These are phyloP conservation scores for Antheraea assamensis DNA, from an alignment of 2,888 invertebrate species.

Conservation along the genomic window DNA sequence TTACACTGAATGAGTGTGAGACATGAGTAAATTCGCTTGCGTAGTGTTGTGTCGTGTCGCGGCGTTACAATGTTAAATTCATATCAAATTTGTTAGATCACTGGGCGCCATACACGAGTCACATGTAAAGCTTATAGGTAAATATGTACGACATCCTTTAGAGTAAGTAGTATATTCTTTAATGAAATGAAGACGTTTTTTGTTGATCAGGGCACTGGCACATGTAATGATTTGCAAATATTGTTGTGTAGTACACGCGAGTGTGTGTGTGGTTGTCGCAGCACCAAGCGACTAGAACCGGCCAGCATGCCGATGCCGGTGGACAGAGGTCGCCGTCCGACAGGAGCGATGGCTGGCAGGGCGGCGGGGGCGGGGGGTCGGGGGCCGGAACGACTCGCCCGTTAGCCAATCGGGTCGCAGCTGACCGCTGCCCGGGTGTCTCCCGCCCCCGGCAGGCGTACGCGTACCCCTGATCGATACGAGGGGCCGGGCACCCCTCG, in stretches of 20 bases:
- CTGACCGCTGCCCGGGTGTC: slow-evolving; percentile 42
- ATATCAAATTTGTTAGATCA: too few species aligned
- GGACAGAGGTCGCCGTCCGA: background rate
- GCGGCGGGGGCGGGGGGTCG: slow-evolving; percentile 23
- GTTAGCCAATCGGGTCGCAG: slow-evolving; percentile 48
- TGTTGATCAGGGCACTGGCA: too few species aligned
- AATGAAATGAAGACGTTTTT: too few species aligned
- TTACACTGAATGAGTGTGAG: background rate
- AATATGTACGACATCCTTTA: background rate
- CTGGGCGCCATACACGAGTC: background rate
- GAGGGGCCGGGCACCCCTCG: slow-evolving; percentile 19
- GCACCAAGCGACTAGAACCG: background rate
- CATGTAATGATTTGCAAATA: background rate
- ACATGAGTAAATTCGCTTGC: background rate
- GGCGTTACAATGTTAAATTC: background rate
- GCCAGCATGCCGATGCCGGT: slow-evolving; percentile 2
- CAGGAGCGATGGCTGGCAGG: slow-evolving; percentile 14
- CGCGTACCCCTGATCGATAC: slow-evolving; percentile 23
- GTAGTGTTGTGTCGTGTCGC: background rate
- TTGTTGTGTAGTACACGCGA: background rate
- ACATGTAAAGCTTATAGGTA: background rate
- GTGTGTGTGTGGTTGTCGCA: background rate
- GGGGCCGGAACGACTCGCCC: slow-evolving; percentile 36
- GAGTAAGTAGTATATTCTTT: background rate
- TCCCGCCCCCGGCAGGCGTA: slow-evolving; percentile 27